Conservation (phyloP, 2,888 invertebrate species). For the Proisotoma minuta region DNA sequence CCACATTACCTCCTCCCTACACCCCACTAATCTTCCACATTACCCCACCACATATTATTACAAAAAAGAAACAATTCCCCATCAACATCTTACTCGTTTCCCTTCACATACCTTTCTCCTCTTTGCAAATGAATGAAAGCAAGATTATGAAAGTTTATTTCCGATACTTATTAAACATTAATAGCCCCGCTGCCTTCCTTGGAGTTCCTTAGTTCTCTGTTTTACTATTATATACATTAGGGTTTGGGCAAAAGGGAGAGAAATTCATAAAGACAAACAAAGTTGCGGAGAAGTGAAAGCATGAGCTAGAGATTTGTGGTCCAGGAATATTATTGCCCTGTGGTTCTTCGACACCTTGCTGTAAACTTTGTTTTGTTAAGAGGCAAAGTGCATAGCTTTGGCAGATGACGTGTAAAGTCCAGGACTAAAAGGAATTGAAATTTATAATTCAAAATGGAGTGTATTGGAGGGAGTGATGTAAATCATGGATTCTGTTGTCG, state of each 20-base stretch:
- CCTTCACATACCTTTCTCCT: neutral
- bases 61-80: neutral
- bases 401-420: conserved; percentile 4
- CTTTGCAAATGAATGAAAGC: neutral
- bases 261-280: conserved; percentile 1
- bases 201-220: too few relatives aligned
- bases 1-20: conserved; percentile 16
- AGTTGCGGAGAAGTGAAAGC: neutral
- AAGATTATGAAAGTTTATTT: too few relatives aligned
- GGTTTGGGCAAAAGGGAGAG: too few relatives aligned
- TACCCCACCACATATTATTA: neutral
- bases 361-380: neutral
- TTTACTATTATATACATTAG: too few relatives aligned
- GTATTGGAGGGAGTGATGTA: conserved; percentile 25
- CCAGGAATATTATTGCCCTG: neutral
- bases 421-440: conserved; percentile 7
- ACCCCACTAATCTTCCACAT: conserved; percentile 8
- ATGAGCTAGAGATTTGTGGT: neutral
- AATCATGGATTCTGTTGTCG: conserved; percentile 43
- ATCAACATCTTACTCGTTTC: neutral
- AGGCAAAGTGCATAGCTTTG: neutral
- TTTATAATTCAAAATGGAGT: conserved; percentile 15
- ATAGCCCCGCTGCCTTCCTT: too few relatives aligned
- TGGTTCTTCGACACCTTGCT: conserved; percentile 1
- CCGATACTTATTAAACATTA: too few relatives aligned